Base-by-base conservation (phyloP, 2,888 invertebrate species). In the Tenthredo mesomela region DNA sequence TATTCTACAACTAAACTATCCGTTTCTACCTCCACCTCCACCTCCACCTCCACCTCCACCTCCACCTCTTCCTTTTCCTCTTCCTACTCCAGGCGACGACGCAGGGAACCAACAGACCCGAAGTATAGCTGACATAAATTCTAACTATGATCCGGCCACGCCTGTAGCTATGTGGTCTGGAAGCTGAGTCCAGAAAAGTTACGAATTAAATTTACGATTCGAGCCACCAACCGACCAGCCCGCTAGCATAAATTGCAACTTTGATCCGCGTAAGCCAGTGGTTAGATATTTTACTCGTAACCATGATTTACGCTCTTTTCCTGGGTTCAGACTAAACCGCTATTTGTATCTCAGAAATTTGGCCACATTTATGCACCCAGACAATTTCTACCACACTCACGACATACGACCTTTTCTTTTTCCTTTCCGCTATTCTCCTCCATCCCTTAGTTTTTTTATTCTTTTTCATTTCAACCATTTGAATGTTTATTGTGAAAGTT, bases 91-190 rank as follows among this genome's bases (percentile, higher is more conserved):
- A 65, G 80, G 54, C 77, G 77, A 29, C 77, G 77, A 77, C 50
- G 40, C 29, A 25, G 18, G 21, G 61, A 37, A 58, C 40, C 80
- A 80, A 80, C 80, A 25, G 29, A 82, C 47, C 33, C 65, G 47
- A 70, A 61, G 58, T 61, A 50, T 33, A 50, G 67, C 65, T 61
- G 67, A 82, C 82, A 82, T 82, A 82, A 82, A 82, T 82, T 82
- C 70, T 47, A 82, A 82, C 82, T 82, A 82, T 82, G 65, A 82
- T 82, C 82, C 80, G 47, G 67, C 70, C 47, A 82, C 80, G 80
- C 77, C 43, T 73, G 71, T 73, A 40, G 75, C 18, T 71, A 7
- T 37, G 70, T 40, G 54, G 40, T 80, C 37, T 58, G 58, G 37
- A 61, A 40, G 33, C 50, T 25, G 25, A 50, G 61, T 80, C 43